phyloP scores from a whole-genome alignment of 2,797 vertebrate species.

The Chromis chromis region DNA sequence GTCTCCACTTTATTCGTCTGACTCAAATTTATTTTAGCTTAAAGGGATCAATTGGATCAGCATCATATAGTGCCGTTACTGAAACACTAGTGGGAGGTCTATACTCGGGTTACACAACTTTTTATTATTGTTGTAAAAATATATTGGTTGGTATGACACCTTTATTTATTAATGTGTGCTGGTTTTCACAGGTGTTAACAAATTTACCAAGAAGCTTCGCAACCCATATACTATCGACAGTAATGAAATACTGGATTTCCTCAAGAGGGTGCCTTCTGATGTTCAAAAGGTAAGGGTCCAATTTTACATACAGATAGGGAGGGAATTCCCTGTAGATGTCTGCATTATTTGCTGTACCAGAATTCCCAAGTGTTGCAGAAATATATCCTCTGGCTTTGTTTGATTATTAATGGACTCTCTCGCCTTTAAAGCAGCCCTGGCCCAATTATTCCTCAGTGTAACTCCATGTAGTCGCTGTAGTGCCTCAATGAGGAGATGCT shows the following conservation, averaged over 20 bases:
- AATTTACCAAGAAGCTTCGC: slow-evolving; percentile 98
- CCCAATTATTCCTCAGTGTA: slow-evolving; percentile 83
- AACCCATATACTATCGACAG: slow-evolving; percentile 93
- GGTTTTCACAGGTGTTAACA: slow-evolving; percentile 92
- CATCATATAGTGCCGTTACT: slow-evolving; percentile 31
- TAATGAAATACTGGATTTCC: slow-evolving; percentile 96
- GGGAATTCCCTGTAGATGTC: slow-evolving; percentile 82
- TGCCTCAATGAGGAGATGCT: slow-evolving; percentile 63
- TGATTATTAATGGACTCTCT: slow-evolving; percentile 87
- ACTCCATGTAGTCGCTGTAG: slow-evolving; percentile 64
- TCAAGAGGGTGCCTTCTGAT: slow-evolving; percentile 97
- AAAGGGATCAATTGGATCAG: slow-evolving; percentile 37
- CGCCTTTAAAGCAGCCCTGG: slow-evolving; percentile 77
- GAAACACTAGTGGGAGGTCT: slow-evolving; percentile 25
- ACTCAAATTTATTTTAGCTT: slow-evolving; percentile 37
- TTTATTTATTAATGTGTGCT: slow-evolving; percentile 77
- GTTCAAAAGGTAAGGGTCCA: slow-evolving; percentile 95
- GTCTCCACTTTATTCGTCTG: slow-evolving; percentile 11
- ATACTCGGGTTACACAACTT: slow-evolving; percentile 32
- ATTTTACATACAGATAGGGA: slow-evolving; percentile 83
- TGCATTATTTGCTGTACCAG: slow-evolving; percentile 83
- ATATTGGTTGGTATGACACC: slow-evolving; percentile 46
- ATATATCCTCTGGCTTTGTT: slow-evolving; percentile 85
- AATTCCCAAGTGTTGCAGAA: slow-evolving; percentile 84
- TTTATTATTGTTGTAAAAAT: slow-evolving; percentile 44